These are phyloP conservation scores for Cetoscarus ocellatus DNA, from an alignment of 2,797 vertebrate species.

Conservation along the genomic window DNA sequence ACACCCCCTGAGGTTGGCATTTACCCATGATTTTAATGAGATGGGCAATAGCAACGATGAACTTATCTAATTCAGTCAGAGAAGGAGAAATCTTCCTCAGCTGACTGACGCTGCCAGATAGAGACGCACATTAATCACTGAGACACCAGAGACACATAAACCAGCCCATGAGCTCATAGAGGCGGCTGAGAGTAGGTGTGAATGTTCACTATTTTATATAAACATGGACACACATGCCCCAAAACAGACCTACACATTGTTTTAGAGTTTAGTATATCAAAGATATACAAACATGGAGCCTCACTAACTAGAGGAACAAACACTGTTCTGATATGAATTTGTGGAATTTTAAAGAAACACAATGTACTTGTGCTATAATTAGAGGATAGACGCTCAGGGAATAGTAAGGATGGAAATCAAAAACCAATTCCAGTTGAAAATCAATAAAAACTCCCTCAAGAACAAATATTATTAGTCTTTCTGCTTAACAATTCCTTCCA, in stretches of 20 bases:
- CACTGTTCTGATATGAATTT: too few species aligned
- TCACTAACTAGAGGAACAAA: too few species aligned
- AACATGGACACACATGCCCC: not conserved
- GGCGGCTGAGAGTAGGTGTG: not conserved
- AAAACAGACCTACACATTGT: constrained; percentile 2
- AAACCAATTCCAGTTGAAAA: too few species aligned
- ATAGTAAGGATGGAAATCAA: too few species aligned
- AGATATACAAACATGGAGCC: not conserved
- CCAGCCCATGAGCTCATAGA: not conserved
- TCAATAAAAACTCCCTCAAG: too few species aligned
- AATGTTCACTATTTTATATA: not conserved
- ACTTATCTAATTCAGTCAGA: constrained; percentile 62
- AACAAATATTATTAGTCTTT: too few species aligned
- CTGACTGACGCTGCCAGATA: constrained; percentile 31
- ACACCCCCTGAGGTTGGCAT: constrained; percentile 53
- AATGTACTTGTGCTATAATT: too few species aligned
- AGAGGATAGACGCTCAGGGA: too few species aligned
- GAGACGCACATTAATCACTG: constrained; percentile 41
- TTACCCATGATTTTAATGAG: constrained; percentile 74
- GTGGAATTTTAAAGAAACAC: too few species aligned
- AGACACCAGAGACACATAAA: constrained; percentile 35
- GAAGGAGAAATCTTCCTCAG: constrained; percentile 25
- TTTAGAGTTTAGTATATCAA: not conserved
- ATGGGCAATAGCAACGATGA: constrained; percentile 58
- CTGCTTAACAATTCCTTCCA: too few species aligned